Conservation (phyloP, 2,113 vertebrate genomes). For the Albula goreensis region DNA sequence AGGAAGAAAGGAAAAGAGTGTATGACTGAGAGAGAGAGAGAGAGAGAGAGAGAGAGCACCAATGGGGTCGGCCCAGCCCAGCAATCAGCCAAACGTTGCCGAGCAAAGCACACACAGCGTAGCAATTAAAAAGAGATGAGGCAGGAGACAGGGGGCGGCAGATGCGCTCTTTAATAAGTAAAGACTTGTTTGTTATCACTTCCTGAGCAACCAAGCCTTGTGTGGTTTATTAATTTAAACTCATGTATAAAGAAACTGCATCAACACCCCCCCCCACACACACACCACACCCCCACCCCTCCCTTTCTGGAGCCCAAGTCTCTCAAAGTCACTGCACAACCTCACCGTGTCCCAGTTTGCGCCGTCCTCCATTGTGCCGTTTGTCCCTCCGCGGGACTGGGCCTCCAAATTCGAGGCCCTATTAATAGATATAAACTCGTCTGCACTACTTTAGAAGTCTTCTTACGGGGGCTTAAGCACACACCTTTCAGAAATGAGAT, state of each 20-base stretch:
- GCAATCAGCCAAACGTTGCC: not conserved
- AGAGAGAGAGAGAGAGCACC: not conserved
- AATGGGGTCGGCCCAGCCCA: not conserved
- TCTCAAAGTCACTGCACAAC: conserved; percentile 26
- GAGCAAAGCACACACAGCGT: not conserved
- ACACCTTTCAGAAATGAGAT: conserved; percentile 38
- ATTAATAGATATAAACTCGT: conserved; percentile 49
- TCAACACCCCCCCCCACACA: too few relatives aligned
- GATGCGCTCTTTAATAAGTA: not conserved
- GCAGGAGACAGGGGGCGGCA: not conserved
- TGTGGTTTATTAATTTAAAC: not conserved
- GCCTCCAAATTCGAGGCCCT: conserved; percentile 45
- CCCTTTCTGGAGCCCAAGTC: conserved; percentile 11
- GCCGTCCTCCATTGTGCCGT: conserved; percentile 47
- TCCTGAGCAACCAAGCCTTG: not conserved
- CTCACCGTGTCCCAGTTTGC: conserved; percentile 49
- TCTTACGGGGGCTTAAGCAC: conserved; percentile 35
- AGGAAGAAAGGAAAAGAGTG: too few relatives aligned
- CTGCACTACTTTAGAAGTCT: conserved; percentile 54
- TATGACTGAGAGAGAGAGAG: too few relatives aligned
- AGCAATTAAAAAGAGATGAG: not conserved
- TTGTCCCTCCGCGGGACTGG: conserved; percentile 45
- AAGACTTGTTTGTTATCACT: not conserved
- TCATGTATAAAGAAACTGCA: not conserved
- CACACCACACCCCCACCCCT: not conserved